Evolutionary conservation across 2,113 vertebrate species (phyloP), one percentile per base, ranked within the genome.

Genomic region (Cricetomys ansorgei): DNA sequence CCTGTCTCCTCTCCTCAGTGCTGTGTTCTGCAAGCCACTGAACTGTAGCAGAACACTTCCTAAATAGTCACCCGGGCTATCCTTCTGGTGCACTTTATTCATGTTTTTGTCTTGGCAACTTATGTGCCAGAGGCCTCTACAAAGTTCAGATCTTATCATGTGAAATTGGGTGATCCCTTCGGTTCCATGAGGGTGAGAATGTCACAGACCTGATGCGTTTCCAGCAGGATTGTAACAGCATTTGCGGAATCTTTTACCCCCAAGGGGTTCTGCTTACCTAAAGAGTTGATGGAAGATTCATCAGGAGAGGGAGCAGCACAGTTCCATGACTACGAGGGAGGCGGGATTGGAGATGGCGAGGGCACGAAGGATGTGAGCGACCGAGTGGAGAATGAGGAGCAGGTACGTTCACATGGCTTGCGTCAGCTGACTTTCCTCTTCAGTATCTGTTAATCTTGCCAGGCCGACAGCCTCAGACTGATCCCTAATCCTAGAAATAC

Each of bases 371-470:
- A 99, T 62, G 99, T 99, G 98, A 99, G 99, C 16, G 99, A 99
- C 97, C 99, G 99, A 98, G 99, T 99, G 91, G 99, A 99, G 98
- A 99, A 99, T 45, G 99, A 99, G 98, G 99, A 99, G 75, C 99
- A 99, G 99, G 99, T 99, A 98, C 67, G 98, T 98, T 76, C 87
- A n/a, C 62, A 55, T 10, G 19, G 53, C 75, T 53, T 65, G 34
- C 17, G 45, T 48, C 89, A 37, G 31, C 34, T 84, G n/a, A 59
- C 23, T 62, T 59, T 80, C 3, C 25, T 91, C 40, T 50, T 86
- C 88, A 84, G 16, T 25, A 92, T 53, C 70, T 19, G 57, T 11
- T 57, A 19, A 67, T 64, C 80, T 13, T 53, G 79, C 34, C 48
- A 31, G 31, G 29, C 45, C 73, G 76, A 10, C 67, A 48, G 29